Evolutionary conservation across 2,113 vertebrate genomes (phyloP), one percentile per base, ranked within the genome.

Genomic region (Burhinus oedicnemus): DNA sequence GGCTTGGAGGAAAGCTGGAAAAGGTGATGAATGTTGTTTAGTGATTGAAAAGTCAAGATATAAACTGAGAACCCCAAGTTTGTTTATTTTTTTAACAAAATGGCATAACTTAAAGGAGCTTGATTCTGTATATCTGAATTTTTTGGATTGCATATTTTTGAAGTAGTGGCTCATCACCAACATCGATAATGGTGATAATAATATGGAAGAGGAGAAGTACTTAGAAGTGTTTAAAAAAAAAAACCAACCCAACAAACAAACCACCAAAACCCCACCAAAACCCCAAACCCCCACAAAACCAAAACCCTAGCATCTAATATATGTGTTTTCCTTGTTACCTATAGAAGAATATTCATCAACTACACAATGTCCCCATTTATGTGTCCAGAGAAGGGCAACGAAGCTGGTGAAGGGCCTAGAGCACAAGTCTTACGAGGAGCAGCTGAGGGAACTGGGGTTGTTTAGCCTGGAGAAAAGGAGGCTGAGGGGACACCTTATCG

Each of bases 221-320:
- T 83, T 25, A 3, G 21, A 76, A 60, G 26, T 38, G 32, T 60
- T 66, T 55, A 6, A 81, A 84, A 52, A 62, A 62, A 18, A 27
- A 15, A 38, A 36, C 26, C 61, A 38, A 1, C 5, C 7, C 45
- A 55, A 23, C 1, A 2, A 80, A 23, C 29, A 17, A 61, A 58
- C 25, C 6, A 60, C 61, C 60, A 25, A 36, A 55, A 55, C 3
- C 11, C 68, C 38, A 15, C 51, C 29, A 15, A 30, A 51, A 5
- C 5, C 2, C 8, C 9, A 68, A 68, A 38, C 2, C 5, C 12
- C 18, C 27, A 42, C 9, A 54, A 60, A 84, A 65, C 0, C 21
- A 74, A 93, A 54, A 1, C 6, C 25, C 25, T 69, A 15, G 29
- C 38, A 45, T 75, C 30, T 89, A 49, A 52, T 51, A 25, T 3